Percentiles rank a stretch among this genome's conserved stretches.
Conservation (phyloP, 2,888 invertebrate genomes). For the Lathronympha strigana region DNA sequence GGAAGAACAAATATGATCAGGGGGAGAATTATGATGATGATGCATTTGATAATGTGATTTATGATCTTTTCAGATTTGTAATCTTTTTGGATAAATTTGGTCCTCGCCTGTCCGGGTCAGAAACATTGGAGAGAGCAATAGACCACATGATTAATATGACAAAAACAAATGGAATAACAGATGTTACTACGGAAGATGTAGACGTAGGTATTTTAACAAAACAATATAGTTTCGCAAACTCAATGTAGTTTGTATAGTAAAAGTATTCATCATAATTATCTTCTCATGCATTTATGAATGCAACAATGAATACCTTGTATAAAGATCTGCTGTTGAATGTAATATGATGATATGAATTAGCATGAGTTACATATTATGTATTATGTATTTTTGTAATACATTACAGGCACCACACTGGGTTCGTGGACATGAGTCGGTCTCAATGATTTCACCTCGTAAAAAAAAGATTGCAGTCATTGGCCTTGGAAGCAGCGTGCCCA, state of each 20-base stretch:
- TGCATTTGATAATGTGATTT: not conserved
- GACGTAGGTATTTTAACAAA: conserved; percentile 55
- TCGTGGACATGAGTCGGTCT: conserved; percentile 87
- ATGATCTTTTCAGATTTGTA: conserved; percentile 55
- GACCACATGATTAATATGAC: conserved; percentile 84
- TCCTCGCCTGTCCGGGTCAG: conserved; percentile 84
- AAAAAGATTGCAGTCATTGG: conserved; percentile 87
- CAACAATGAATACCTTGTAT: too few relatives aligned
- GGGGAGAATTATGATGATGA: not conserved
- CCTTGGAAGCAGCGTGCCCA: conserved; percentile 87
- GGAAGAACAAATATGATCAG: too few relatives aligned
- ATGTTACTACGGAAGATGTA: conserved; percentile 88
- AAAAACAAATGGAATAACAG: conserved; percentile 58
- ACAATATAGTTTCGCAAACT: too few relatives aligned
- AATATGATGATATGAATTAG: too few relatives aligned
- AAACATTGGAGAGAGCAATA: conserved; percentile 85
- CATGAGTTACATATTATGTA: too few relatives aligned
- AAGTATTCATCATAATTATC: too few relatives aligned
- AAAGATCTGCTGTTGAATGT: too few relatives aligned
- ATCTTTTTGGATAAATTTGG: conserved; percentile 83
- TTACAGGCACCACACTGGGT: conserved; percentile 71
- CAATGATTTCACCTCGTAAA: conserved; percentile 84
- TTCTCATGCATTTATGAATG: too few relatives aligned
- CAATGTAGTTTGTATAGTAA: too few relatives aligned
- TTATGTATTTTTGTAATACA: not conserved